phyloP scores from a whole-genome alignment of 2,888 invertebrate genomes.

The Lissocephala sabroskyi region DNA sequence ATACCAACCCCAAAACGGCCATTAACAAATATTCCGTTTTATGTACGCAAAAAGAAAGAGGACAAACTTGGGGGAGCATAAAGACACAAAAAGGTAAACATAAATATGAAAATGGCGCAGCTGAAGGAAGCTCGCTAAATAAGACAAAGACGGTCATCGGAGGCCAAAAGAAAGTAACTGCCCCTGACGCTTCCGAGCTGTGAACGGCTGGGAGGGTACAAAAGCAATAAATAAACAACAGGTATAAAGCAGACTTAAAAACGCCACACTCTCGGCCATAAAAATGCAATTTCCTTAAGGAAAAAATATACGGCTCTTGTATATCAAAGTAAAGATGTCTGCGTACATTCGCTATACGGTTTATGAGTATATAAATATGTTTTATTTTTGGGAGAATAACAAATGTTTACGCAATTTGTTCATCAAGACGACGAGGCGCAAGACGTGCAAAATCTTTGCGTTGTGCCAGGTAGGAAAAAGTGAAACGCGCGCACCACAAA shows the following conservation, averaged over 20 bases:
- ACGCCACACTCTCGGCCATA: slow-evolving; percentile 24
- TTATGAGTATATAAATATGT: slow-evolving; percentile 23
- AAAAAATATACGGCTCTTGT: slow-evolving; percentile 5
- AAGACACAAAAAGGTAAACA: slow-evolving; percentile 1
- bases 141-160: slow-evolving; percentile 18
- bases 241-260: slow-evolving; percentile 46
- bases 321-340: slow-evolving; percentile 1
- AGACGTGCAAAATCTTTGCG: background rate
- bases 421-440: slow-evolving; percentile 15
- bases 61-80: slow-evolving; percentile 10
- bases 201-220: background rate
- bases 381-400: slow-evolving; percentile 35
- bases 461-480: slow-evolving; percentile 7
- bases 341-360: background rate
- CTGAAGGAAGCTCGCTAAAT: no score
- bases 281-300: slow-evolving; percentile 42
- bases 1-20: background rate
- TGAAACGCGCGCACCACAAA: slow-evolving; percentile 15
- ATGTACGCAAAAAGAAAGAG: slow-evolving; percentile 5
- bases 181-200: no score
- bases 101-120: slow-evolving; percentile 1
- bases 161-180: slow-evolving; percentile 8
- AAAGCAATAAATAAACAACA: slow-evolving; percentile 52
- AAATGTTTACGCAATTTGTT: slow-evolving; percentile 56
- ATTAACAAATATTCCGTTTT: slow-evolving; percentile 24